Base-by-base conservation (phyloP, 2,888 invertebrate species). In the Dendrolimus pini region DNA sequence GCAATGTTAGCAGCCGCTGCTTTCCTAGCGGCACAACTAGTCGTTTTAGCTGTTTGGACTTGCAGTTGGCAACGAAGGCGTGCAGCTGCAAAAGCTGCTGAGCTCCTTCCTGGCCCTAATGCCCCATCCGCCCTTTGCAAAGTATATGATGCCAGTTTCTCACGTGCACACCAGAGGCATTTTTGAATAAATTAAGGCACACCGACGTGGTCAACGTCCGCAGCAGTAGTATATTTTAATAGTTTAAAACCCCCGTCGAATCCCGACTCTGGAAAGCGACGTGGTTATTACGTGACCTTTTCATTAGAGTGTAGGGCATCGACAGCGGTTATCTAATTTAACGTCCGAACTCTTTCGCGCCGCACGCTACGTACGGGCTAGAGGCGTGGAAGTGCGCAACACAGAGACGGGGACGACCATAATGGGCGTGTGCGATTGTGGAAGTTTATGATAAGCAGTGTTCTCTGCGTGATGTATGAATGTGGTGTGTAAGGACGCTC, bases 21-120 rank as follows among this genome's bases (percentile, higher is more conserved):
- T 54, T 97, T 98, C 91, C 91, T 97, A 69, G 94, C 96, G 56
- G 96, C 95, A 41, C 97, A 97, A 91, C 93, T 97, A 79, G 95
- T 95, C 73, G 94, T 97, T 62, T 94, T 97, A 68, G 95, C 96
- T 56, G 96, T 95, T 64, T 97, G 96, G 96, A 95, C 96, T 65
- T 96, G 96, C 88, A 93, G 96, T 78, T 96, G 96, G 94, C 96
- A 96, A 82, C 93, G 96, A 71, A 92, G 95, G 78, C 93, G 94
- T 72, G 93, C 88, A 91, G 93, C 92, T 82, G 92, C 83, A 82
- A 93, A 87, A 93, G 94, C 87, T 82, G 92, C 77, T 56, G 94
- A 95, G 78, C 92, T 95, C 54, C 94, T 95, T 14, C 92, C 94
- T 55, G 93, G 93, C 65, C 90, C 93, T 55, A 91, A 91, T 59